Base-by-base conservation (phyloP, 2,888 invertebrate genomes). In the Anthrax anthrax region DNA sequence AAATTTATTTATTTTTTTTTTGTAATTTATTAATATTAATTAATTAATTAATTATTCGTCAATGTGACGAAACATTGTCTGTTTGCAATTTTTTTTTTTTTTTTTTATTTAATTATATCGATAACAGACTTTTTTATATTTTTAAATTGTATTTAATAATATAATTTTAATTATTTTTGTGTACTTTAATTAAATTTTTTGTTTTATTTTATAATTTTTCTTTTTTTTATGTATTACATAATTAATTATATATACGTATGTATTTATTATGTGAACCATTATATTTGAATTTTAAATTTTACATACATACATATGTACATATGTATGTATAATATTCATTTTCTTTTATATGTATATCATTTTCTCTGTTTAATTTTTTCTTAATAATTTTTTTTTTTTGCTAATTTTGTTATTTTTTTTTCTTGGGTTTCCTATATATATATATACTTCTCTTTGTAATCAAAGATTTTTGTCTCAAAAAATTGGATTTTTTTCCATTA, bases 41-140 rank as follows among this genome's bases (percentile, higher is more conserved):
- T 50, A 47, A 59, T 51, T 40, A 48, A 51, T 55, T 62, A 62
- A 61, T 60, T 63, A 63, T 63, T 67, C 68, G 67, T 68, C 67
- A 68, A 68, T 68, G 67, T 68, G 67, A 68, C 67, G 67, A 68
- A 68, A 57, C 62, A 61, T 60, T 61, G 65, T 65, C 65, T 66
- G 65, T 32, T 32, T 32, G 29, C 29, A 32, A 32, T 12, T 23
- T 23, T 23, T 23, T 23, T 23, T 23, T 23, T 23, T 23, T 23
- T 23, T 23, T 23, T 23, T 23, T 23, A 8, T 8, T 6, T 23
- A 23, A 59, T 61, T 62, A 61, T 61, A 65, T 43, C 59, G 65
- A 63, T 60, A 62, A 67, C 65, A 67, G 67, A 66, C 64, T 58
- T 44, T 34, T 37, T 41, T 41, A 39, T 29, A 40, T 10, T 42